Conservation (phyloP, 2,888 invertebrate genomes). For the Geotrupes spiniger region DNA sequence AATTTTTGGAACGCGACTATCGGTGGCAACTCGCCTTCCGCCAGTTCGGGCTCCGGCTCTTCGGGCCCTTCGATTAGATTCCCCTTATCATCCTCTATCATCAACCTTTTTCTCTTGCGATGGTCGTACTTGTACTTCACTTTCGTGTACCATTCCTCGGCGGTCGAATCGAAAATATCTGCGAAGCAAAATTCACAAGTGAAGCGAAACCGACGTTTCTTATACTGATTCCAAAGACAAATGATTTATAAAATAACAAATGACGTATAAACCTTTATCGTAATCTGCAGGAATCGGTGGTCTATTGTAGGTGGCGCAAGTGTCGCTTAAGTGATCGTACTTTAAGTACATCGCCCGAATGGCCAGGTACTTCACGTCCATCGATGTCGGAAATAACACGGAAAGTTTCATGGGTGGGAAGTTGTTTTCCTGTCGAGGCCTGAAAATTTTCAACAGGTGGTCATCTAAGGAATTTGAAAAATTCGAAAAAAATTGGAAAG, state of each 20-base stretch:
- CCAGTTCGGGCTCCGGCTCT: constrained; percentile 27
- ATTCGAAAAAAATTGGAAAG: background rate
- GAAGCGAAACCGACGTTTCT: too few species aligned
- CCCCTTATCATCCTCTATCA: constrained; percentile 28
- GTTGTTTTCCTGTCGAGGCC: constrained; percentile 50
- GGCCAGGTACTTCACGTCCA: constrained; percentile 49
- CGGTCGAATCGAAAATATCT: constrained; percentile 36
- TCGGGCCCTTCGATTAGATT: constrained; percentile 23
- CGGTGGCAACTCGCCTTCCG: constrained; percentile 38
- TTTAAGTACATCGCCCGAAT: constrained; percentile 53
- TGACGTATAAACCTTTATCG: constrained; percentile 25
- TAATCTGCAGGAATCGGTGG: constrained; percentile 25
- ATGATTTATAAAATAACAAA: too few species aligned
- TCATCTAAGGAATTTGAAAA: too few species aligned
- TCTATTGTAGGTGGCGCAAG: constrained; percentile 39
- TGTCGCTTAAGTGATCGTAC: constrained; percentile 57
- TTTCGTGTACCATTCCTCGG: constrained; percentile 41
- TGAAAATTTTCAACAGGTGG: constrained; percentile 21
- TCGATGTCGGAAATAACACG: constrained; percentile 49
- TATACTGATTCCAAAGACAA: too few species aligned
- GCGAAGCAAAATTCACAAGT: background rate
- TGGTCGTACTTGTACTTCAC: constrained; percentile 41
- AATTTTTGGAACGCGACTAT: constrained; percentile 41
- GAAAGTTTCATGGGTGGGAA: constrained; percentile 50
- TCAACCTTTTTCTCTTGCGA: constrained; percentile 19